Base-by-base conservation (phyloP, 53 echinoderm and acorn worm genomes). In the Echinometra lucunter region DNA sequence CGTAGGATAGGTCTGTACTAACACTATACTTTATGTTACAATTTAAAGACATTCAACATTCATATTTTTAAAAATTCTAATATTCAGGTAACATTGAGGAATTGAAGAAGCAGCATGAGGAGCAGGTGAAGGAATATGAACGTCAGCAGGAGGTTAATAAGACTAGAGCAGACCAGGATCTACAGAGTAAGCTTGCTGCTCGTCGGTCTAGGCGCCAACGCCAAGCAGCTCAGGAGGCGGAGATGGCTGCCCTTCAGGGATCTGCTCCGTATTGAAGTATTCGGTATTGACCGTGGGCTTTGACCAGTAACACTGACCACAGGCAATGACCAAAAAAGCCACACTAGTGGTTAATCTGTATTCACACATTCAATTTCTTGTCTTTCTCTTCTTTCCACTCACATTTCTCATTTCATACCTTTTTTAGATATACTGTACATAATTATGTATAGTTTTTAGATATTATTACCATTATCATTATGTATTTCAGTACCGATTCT, bases 41-140 rank as follows among this genome's bases (percentile, higher is more conserved):
- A n/a, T n/a, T n/a, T n/a, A n/a, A n/a, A n/a, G n/a, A n/a, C n/a
- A n/a, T n/a, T n/a, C n/a, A n/a, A n/a, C n/a, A n/a, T n/a, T n/a
- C n/a, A n/a, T n/a, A n/a, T n/a, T n/a, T 16, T 60, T 0, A 25
- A 35, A 37, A 2, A 60, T 58, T 89, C 21, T 19, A 55, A 44
- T 13, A 27, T 18, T 16, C 60, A 96, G 96, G 97, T 81, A 98
- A 99, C 94, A 99, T 99, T 92, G 98, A 99, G 82, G 96, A 98
- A 44, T 92, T 99, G 94, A 99, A 98, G 96, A 95, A 95, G 74
- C 95, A 99, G 87, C 99, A 99, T 74, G 98, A 99, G 47, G 99
- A 98, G 78, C 96, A 98, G 85, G 96, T 97, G 87, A 96, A 95
- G 66, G 96, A 98, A 94, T 92, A 97, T 57, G 95, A 97, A 75